phyloP scores from a whole-genome alignment of 2,113 vertebrate genomes.

The Onychorhynchus coronatus region DNA sequence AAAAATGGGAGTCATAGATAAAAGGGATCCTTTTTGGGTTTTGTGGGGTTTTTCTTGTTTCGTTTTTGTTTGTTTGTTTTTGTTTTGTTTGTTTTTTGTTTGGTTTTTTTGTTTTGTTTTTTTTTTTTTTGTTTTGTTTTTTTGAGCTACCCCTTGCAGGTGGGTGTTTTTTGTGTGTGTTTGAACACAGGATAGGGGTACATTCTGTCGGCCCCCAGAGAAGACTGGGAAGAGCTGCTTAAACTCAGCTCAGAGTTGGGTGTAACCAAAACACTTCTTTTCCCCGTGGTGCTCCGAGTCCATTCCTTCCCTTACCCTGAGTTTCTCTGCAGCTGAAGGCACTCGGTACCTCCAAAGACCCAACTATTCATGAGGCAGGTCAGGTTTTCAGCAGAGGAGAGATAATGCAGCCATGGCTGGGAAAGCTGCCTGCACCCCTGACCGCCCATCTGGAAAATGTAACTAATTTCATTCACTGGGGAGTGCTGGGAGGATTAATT shows the following conservation, averaged over 20 bases:
- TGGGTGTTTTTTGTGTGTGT: fast-evolving
- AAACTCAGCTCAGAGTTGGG: fast-evolving
- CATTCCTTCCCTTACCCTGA: background rate
- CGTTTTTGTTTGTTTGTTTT: too few relatives aligned
- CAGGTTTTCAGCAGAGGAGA: background rate
- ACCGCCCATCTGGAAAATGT: conserved; percentile 18
- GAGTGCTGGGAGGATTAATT: conserved; percentile 56
- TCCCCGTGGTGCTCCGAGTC: background rate
- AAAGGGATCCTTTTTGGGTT: background rate
- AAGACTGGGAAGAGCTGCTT: background rate
- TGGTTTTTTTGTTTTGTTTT: too few relatives aligned
- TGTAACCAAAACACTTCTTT: background rate
- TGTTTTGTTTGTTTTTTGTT: too few relatives aligned
- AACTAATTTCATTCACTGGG: conserved; percentile 28
- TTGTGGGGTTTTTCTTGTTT: too few relatives aligned
- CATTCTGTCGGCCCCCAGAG: background rate
- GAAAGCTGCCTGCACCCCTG: conserved; percentile 28
- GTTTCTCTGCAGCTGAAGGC: background rate
- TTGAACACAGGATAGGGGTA: background rate
- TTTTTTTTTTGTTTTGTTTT: background rate
- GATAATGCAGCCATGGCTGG: conserved; percentile 10
- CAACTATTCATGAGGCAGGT: background rate
- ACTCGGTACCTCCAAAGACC: background rate
- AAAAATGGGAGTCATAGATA: background rate
- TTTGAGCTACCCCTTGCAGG: background rate